Conservation (phyloP, 1,140 invertebrate species). For the Spodoptera litura region DNA sequence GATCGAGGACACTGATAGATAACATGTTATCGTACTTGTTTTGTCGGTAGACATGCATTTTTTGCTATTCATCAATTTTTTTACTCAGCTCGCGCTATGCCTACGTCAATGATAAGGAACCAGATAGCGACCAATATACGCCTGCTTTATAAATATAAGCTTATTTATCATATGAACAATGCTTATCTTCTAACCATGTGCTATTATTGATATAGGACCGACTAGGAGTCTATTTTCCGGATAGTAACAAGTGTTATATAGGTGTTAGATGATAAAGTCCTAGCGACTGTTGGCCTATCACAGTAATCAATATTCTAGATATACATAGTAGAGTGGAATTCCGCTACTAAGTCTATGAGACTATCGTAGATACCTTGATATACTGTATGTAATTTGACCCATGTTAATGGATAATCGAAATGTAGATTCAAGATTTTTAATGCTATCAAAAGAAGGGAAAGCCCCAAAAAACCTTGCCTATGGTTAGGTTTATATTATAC, state of each 20-base stretch:
- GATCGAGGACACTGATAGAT: conserved; percentile 7
- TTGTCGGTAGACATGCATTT: conserved; percentile 1
- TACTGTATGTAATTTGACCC: too few relatives aligned
- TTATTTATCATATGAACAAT: background rate
- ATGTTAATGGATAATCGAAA: too few relatives aligned
- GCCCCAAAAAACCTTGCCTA: too few relatives aligned
- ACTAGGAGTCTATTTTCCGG: background rate
- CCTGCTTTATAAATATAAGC: conserved; percentile 1
- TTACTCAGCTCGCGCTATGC: background rate
- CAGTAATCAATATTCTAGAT: too few relatives aligned
- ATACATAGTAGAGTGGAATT: too few relatives aligned
- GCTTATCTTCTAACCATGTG: conserved; percentile 11
- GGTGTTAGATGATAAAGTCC: too few relatives aligned
- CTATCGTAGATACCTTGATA: too few relatives aligned
- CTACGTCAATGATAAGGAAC: conserved; percentile 18
- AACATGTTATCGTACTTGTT: background rate
- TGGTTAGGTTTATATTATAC: background rate
- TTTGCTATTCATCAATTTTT: background rate
- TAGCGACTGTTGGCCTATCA: too few relatives aligned
- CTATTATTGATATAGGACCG: background rate
- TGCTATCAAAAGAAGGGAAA: too few relatives aligned
- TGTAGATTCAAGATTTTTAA: too few relatives aligned
- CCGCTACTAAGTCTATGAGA: too few relatives aligned
- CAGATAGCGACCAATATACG: conserved; percentile 14
- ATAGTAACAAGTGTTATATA: background rate